These are phyloP conservation scores for Pardosa pseudoannulata DNA, from an alignment of 2,888 invertebrate genomes.

Conservation along the genomic window DNA sequence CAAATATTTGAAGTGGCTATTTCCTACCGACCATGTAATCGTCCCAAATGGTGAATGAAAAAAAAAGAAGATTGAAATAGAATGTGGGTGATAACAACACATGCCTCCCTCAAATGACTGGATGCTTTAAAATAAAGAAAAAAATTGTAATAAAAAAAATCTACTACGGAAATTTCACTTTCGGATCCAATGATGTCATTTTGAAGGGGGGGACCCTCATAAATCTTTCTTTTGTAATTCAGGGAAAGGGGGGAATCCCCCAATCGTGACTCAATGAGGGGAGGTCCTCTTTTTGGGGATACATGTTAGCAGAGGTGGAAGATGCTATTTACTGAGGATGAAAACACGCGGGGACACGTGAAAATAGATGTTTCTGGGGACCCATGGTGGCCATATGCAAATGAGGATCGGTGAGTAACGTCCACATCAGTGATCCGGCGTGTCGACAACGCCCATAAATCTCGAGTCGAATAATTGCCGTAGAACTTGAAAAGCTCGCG, in stretches of 20 bases:
- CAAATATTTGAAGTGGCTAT: constrained; percentile 60
- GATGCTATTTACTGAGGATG: constrained; percentile 47
- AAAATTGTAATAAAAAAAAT: constrained; percentile 38
- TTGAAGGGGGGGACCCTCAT: constrained; percentile 35
- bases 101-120: constrained; percentile 23
- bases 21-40: constrained; percentile 53
- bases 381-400: constrained; percentile 39
- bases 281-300: constrained; percentile 22
- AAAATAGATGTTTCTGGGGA: constrained; percentile 60
- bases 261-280: constrained; percentile 48
- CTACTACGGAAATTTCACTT: constrained; percentile 61
- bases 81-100: constrained; percentile 34
- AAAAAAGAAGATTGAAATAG: constrained; percentile 17
- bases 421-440: constrained; percentile 46
- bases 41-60: constrained; percentile 30
- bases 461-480: constrained; percentile 37
- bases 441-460: constrained; percentile 49
- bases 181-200: constrained; percentile 62
- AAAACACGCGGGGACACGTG: constrained; percentile 66
- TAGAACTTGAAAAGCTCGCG: constrained; percentile 6
- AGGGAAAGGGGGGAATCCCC: constrained; percentile 7
- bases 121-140: constrained; percentile 37
- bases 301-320: constrained; percentile 35
- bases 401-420: constrained; percentile 43
- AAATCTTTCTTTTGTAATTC: constrained; percentile 65